phyloP scores from a whole-genome alignment of 2,888 invertebrate species.

The Philereme vetulata region DNA sequence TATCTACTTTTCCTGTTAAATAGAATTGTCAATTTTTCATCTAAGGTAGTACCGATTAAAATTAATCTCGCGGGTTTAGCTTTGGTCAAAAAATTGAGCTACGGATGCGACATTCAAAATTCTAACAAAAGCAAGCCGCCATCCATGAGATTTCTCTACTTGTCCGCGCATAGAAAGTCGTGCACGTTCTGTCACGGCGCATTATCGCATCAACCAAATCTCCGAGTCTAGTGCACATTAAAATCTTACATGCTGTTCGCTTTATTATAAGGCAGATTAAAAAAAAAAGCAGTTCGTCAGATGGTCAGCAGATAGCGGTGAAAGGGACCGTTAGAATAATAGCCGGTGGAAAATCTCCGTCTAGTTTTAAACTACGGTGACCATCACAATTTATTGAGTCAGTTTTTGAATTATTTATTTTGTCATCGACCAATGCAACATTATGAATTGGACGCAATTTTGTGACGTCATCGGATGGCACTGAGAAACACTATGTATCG shows the following conservation, averaged over 20 bases:
- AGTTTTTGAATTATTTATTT: conserved; percentile 55
- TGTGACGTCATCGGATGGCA: too few species aligned
- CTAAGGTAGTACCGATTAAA: conserved; percentile 1
- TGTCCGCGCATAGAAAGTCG: conserved; percentile 75
- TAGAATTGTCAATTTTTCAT: too few species aligned
- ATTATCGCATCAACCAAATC: conserved; percentile 80
- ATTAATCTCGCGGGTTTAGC: conserved; percentile 25
- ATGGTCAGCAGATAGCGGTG: conserved; percentile 82
- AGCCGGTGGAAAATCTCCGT: conserved; percentile 69
- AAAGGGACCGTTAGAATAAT: conserved; percentile 81
- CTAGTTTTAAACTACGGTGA: conserved; percentile 55
- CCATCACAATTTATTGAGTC: conserved; percentile 57
- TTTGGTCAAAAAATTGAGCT: conserved; percentile 35
- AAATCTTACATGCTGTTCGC: conserved; percentile 78
- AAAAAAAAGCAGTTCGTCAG: conserved; percentile 76
- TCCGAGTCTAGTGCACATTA: conserved; percentile 72
- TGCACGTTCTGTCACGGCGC: conserved; percentile 72
- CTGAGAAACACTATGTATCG: too few species aligned
- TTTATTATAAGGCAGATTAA: conserved; percentile 76
- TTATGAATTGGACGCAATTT: too few species aligned
- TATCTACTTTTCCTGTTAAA: too few species aligned
- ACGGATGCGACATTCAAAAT: conserved; percentile 55
- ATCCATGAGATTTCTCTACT: conserved; percentile 52
- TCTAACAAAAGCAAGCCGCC: conserved; percentile 53
- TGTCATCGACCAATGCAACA: conserved; percentile 43